Percentiles rank a stretch among this genome's conserved stretches.
These are phyloP conservation scores for Dascillus cervinus DNA, from an alignment of 2,888 invertebrate species.

Conservation along the genomic window DNA sequence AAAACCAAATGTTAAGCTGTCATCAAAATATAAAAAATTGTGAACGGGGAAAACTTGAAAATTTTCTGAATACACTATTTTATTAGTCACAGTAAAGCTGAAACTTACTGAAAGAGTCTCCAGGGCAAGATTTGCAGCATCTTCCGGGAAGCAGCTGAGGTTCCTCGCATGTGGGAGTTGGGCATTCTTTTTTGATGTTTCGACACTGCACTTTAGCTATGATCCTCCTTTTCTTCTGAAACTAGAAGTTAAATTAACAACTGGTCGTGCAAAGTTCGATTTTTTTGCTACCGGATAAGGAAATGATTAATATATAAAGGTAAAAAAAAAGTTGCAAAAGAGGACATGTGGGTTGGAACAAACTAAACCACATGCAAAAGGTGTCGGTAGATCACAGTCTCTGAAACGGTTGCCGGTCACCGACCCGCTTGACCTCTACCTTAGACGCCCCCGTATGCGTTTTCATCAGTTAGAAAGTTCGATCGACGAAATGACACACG, in stretches of 20 bases:
- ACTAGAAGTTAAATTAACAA: constrained; percentile 54
- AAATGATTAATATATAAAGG: too few relatives aligned
- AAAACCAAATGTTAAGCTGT: too few relatives aligned
- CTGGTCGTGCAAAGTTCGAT: too few relatives aligned
- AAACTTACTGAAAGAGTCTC: constrained; percentile 50
- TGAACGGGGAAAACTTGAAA: too few relatives aligned
- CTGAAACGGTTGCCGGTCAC: constrained; percentile 36
- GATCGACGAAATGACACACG: constrained; percentile 21
- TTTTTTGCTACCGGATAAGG: too few relatives aligned
- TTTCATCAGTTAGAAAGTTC: constrained; percentile 29
- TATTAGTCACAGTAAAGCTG: too few relatives aligned
- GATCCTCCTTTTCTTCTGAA: constrained; percentile 79
- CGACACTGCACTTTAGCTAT: constrained; percentile 85
- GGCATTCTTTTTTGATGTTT: constrained; percentile 89
- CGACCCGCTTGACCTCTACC: constrained; percentile 39
- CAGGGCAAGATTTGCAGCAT: constrained; percentile 90
- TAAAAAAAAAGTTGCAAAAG: constrained; percentile 5
- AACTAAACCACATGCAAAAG: constrained; percentile 29
- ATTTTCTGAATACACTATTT: too few relatives aligned
- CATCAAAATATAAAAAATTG: too few relatives aligned
- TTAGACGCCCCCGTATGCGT: constrained; percentile 35
- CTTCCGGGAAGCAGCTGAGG: constrained; percentile 76
- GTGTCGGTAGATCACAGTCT: constrained; percentile 37
- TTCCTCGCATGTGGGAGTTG: constrained; percentile 77
- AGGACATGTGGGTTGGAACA: constrained; percentile 7